Evolutionary conservation across 2,888 invertebrate genomes (phyloP).

Genomic region (Incurvaria masculella): DNA sequence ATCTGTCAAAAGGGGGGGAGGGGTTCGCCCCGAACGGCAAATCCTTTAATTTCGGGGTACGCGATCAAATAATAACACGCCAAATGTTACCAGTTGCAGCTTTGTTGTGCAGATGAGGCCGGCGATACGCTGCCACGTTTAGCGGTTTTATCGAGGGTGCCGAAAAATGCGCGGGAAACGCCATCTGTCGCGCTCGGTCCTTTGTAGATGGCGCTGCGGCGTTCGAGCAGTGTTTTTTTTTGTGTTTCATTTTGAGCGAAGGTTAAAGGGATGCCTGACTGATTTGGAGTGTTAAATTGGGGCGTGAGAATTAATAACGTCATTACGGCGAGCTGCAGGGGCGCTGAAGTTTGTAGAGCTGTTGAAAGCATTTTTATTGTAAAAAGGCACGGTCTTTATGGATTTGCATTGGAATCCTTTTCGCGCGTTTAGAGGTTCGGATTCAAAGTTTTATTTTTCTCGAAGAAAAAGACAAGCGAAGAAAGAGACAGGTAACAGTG

Average conservation of each 20-base stretch:
- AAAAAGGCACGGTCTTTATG: no score
- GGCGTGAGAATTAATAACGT: background rate
- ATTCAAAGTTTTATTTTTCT: no score
- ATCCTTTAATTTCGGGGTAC: slow-evolving; percentile 56
- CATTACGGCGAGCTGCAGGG: background rate
- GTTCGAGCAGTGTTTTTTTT: no score
- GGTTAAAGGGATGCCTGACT: background rate
- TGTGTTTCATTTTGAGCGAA: background rate
- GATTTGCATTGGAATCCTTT: no score
- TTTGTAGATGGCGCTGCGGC: no score
- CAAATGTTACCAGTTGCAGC: background rate
- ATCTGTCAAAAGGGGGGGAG: background rate
- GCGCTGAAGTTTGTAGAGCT: no score
- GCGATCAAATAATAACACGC: slow-evolving; percentile 56
- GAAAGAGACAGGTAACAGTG: no score
- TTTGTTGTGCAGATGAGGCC: slow-evolving; percentile 24
- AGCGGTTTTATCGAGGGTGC: slow-evolving; percentile 54
- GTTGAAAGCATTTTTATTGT: no score
- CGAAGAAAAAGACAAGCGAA: no score
- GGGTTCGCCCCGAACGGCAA: slow-evolving; percentile 47
- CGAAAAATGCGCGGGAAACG: slow-evolving; percentile 17
- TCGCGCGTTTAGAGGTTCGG: no score
- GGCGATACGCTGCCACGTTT: slow-evolving; percentile 47
- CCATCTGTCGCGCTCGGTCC: slow-evolving; percentile 53
- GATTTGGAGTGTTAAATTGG: background rate